phyloP scores from a whole-genome alignment of 2,888 invertebrate species.

The Phortica magna region DNA sequence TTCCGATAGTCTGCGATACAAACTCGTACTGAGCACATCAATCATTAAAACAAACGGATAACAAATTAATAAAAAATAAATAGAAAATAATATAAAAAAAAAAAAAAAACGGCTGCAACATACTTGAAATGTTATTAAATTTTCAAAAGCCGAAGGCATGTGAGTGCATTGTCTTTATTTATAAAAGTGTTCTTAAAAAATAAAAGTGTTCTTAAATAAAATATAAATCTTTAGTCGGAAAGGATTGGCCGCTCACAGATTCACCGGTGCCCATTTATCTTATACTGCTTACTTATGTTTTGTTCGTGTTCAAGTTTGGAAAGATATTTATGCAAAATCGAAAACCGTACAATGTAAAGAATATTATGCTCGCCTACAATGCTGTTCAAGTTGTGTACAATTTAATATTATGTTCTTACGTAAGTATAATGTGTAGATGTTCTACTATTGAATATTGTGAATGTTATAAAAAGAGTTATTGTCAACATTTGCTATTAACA shows the following conservation, averaged over 20 bases:
- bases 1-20: neutral
- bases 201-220: no score
- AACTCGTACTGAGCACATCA: neutral
- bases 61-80: neutral
- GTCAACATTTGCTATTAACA: no score
- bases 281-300: conserved; percentile 15
- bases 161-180: neutral
- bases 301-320: conserved; percentile 83
- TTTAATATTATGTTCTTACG: conserved; percentile 79
- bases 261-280: conserved; percentile 2
- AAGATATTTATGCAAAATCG: conserved; percentile 84
- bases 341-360: conserved; percentile 82
- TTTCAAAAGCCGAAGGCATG: neutral
- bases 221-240: neutral
- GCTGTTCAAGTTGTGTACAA: conserved; percentile 82
- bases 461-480: no score
- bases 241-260: neutral
- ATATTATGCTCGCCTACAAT: conserved; percentile 84
- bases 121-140: neutral
- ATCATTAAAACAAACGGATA: neutral
- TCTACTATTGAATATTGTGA: neutral
- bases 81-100: conserved; percentile 13
- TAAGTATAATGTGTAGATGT: conserved; percentile 67
- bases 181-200: neutral
- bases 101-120: neutral